Evolutionary conservation across 2,888 invertebrate species (phyloP).

Genomic region (Cephus rjabovi): DNA sequence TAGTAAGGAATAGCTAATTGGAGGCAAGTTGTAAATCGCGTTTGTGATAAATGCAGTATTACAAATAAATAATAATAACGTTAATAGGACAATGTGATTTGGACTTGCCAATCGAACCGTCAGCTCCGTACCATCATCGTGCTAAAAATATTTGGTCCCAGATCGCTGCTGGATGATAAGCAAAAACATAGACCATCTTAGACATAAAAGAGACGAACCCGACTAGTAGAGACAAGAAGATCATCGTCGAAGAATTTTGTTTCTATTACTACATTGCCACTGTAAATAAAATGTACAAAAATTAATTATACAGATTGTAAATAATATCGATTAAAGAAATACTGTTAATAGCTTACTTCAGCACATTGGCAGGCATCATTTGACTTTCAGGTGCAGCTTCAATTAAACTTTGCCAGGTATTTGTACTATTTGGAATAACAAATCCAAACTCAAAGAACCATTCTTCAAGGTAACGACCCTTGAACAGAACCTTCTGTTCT

Average conservation of each 20-base stretch:
- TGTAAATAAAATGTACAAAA: slow-evolving; percentile 67
- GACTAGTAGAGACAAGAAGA: slow-evolving; percentile 92
- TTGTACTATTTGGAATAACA: slow-evolving; percentile 98
- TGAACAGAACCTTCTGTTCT: slow-evolving; percentile 86
- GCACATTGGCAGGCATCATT: slow-evolving; percentile 99
- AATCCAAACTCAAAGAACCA: slow-evolving; percentile 99
- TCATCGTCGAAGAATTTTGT: slow-evolving; percentile 97
- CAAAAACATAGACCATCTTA: slow-evolving; percentile 65
- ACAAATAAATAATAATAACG: not conserved
- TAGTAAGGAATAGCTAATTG: not conserved
- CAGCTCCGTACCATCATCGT: not conserved
- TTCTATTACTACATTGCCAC: slow-evolving; percentile 96
- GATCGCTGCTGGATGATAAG: not conserved
- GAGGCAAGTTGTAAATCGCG: not conserved
- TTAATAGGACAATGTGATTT: not conserved
- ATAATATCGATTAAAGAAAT: not conserved
- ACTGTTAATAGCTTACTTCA: slow-evolving; percentile 77
- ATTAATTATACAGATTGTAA: not conserved
- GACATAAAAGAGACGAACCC: slow-evolving; percentile 94
- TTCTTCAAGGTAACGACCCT: slow-evolving; percentile 94
- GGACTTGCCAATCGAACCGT: not conserved
- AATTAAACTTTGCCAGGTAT: slow-evolving; percentile 99
- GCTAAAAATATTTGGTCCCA: slow-evolving; percentile 20
- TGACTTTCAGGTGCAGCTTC: slow-evolving; percentile 99
- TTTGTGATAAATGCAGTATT: not conserved